Evolutionary conservation across 1,140 invertebrate species (phyloP).

Genomic region (Asobara japonica): DNA sequence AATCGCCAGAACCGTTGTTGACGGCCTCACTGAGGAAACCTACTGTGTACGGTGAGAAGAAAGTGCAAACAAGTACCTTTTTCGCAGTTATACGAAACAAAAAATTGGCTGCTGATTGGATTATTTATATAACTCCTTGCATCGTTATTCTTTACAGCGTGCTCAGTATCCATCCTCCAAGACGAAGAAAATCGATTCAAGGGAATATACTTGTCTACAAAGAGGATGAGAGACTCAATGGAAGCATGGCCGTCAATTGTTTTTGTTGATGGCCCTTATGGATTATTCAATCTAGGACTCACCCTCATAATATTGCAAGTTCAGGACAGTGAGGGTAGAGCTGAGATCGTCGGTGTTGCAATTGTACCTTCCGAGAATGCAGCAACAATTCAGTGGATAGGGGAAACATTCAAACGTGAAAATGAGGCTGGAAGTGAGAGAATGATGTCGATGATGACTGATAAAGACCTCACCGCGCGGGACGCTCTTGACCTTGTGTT

Average conservation of each 20-base stretch:
- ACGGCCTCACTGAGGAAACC: no score
- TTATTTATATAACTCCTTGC: no score
- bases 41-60: no score
- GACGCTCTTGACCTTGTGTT: constrained; percentile 23
- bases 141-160: no score
- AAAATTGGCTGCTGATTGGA: no score
- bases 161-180: no score
- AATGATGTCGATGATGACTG: constrained; percentile 28
- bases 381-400: constrained; percentile 15
- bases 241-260: not conserved
- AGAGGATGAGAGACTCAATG: not conserved
- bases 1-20: no score
- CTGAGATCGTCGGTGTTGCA: constrained; percentile 25
- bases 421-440: not conserved
- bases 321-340: constrained; percentile 18
- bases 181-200: no score
- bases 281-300: constrained; percentile 8
- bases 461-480: constrained; percentile 30
- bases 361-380: constrained; percentile 17
- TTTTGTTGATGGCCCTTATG: constrained; percentile 30
- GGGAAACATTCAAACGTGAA: constrained; percentile 4
- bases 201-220: no score
- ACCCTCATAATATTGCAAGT: constrained; percentile 25
- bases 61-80: no score
- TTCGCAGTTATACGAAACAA: no score